Evolutionary conservation across 64 coral and sea anemone genomes (phyloP).

Genomic region (Montipora capricornis): DNA sequence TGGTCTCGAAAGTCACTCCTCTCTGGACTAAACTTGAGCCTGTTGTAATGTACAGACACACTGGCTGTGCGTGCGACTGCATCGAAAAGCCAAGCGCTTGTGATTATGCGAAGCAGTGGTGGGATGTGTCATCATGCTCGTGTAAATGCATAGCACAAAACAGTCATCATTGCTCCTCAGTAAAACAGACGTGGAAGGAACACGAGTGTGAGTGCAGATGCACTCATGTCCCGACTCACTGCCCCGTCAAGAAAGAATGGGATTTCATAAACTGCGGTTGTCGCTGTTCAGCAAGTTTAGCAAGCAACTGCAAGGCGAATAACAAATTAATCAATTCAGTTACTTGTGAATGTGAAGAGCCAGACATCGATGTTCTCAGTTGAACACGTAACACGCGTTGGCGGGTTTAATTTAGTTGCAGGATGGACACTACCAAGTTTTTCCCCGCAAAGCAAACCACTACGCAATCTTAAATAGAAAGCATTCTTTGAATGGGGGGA

Average conservation of each 20-base stretch:
- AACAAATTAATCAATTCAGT: background rate
- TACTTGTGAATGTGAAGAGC: background rate
- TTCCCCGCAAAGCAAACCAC: too few species aligned
- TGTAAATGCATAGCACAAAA: conserved; percentile 15
- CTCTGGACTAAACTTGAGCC: background rate
- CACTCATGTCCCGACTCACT: background rate
- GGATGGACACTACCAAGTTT: too few species aligned
- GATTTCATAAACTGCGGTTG: background rate
- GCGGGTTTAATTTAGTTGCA: too few species aligned
- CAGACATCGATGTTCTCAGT: too few species aligned
- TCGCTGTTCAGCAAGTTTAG: background rate
- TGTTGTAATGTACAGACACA: conserved; percentile 52
- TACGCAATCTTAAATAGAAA: too few species aligned
- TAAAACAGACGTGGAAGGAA: background rate
- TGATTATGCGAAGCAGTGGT: background rate
- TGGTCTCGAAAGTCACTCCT: background rate
- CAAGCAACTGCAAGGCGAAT: background rate
- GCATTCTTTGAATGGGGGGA: too few species aligned
- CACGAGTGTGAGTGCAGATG: background rate
- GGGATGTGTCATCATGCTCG: background rate
- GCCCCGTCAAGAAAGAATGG: background rate
- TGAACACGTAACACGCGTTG: too few species aligned
- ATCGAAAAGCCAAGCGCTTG: conserved; percentile 23
- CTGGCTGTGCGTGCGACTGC: conserved; percentile 41
- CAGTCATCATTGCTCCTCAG: background rate